phyloP scores from a whole-genome alignment of 1,140 invertebrate genomes.

The Aphelenchoides besseyi region DNA sequence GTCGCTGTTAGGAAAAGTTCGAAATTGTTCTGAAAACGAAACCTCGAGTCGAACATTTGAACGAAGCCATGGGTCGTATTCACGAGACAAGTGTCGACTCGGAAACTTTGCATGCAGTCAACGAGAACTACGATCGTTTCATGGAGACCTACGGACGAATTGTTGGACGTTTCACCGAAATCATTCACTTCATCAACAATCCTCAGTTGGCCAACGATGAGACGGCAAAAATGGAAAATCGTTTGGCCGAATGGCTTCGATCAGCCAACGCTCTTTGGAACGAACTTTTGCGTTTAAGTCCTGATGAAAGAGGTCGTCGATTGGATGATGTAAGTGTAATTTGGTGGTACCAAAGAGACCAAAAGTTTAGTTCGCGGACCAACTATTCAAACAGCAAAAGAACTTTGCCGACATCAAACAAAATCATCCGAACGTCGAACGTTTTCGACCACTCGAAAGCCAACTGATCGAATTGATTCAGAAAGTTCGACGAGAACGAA shows the following conservation, averaged over 20 bases:
- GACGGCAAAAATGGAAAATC: constrained; percentile 34
- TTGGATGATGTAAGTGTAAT: neutral
- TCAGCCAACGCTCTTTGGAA: constrained; percentile 28
- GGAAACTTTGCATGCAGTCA: constrained; percentile 47
- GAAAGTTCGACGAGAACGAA: constrained; percentile 27
- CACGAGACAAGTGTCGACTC: constrained; percentile 28
- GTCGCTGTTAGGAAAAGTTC: neutral
- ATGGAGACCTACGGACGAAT: constrained; percentile 43
- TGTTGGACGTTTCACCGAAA: constrained; percentile 51
- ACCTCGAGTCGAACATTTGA: neutral
- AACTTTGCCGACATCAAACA: constrained; percentile 27
- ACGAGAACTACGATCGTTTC: constrained; percentile 58
- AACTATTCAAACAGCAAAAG: constrained; percentile 31
- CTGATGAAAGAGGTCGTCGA: constrained; percentile 24
- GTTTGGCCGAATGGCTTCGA: constrained; percentile 33
- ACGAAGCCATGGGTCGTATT: neutral
- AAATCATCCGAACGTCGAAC: constrained; percentile 17
- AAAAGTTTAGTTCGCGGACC: constrained; percentile 26
- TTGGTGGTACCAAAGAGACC: neutral
- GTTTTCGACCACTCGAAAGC: constrained; percentile 29
- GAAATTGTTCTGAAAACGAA: constrained; percentile 4
- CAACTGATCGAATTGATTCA: constrained; percentile 38
- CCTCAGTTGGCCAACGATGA: constrained; percentile 41
- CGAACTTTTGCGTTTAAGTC: constrained; percentile 29
- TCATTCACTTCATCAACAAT: constrained; percentile 46